Conservation (phyloP, 2,888 invertebrate species). For the Endomychus coccineus region DNA sequence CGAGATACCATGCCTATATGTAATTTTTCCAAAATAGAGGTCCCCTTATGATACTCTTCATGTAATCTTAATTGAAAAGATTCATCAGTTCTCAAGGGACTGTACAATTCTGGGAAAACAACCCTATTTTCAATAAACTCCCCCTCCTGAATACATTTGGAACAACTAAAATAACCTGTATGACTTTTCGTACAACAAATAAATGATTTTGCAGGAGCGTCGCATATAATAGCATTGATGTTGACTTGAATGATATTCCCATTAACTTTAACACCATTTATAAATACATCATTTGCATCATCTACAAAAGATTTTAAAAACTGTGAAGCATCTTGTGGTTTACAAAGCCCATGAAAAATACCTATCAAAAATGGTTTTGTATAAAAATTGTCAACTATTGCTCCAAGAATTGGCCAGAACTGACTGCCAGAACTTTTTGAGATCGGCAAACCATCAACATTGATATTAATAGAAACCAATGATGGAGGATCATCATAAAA, state of each 20-base stretch:
- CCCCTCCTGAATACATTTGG: slow-evolving; percentile 22
- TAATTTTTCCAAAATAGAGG: slow-evolving; percentile 19
- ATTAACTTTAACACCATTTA: slow-evolving; percentile 2
- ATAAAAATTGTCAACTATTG: too few relatives aligned
- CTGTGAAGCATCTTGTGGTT: background rate
- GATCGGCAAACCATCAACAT: too few relatives aligned
- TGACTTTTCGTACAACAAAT: slow-evolving; percentile 23
- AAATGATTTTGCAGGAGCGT: too few relatives aligned
- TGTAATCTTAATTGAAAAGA: slow-evolving; percentile 19
- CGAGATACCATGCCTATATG: slow-evolving; percentile 23
- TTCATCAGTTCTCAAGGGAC: slow-evolving; percentile 21
- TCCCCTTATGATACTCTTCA: slow-evolving; percentile 23
- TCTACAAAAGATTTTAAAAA: slow-evolving; percentile 8
- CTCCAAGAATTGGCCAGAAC: too few relatives aligned
- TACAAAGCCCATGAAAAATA: slow-evolving; percentile 4
- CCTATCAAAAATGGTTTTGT: slow-evolving; percentile 2
- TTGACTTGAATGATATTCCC: slow-evolving; percentile 11
- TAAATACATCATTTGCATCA: background rate
- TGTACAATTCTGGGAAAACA: slow-evolving; percentile 13
- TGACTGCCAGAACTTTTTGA: too few relatives aligned
- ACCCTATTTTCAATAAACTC: slow-evolving; percentile 12
- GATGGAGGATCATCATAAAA: too few relatives aligned
- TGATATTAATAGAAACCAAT: too few relatives aligned
- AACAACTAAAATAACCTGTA: slow-evolving; percentile 22
- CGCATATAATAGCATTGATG: slow-evolving; percentile 21